Evolutionary conservation across 2,797 vertebrate genomes (phyloP).

Genomic region (Apodemus agrarius): DNA sequence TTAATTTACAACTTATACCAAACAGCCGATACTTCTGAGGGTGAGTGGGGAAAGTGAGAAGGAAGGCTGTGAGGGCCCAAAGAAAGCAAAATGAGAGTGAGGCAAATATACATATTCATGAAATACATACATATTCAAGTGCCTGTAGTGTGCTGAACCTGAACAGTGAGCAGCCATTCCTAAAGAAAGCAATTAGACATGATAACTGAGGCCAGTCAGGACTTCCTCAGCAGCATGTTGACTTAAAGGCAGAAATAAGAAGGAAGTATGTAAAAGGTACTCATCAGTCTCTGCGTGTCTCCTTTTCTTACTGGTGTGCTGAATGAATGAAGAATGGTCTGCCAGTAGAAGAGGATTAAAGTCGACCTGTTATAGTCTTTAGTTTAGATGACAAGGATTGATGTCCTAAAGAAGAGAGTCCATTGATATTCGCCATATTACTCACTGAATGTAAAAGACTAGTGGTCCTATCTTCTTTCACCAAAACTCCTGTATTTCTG

Average conservation of each 20-base stretch:
- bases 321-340: conserved; percentile 59
- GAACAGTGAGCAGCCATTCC: conserved; percentile 79
- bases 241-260: conserved; percentile 66
- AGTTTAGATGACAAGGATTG: neutral
- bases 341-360: conserved; percentile 37
- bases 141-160: conserved; percentile 75
- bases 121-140: conserved; percentile 64
- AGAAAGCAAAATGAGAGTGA: conserved; percentile 81
- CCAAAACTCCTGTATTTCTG: neutral
- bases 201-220: conserved; percentile 81
- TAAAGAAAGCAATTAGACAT: conserved; percentile 80
- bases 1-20: conserved; percentile 82
- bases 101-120: conserved; percentile 47
- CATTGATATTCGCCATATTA: neutral
- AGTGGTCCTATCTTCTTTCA: neutral
- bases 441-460: neutral
- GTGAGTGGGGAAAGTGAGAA: conserved; percentile 42
- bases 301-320: conserved; percentile 58
- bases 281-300: conserved; percentile 58
- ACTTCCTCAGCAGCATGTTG: conserved; percentile 71
- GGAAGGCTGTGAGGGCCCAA: neutral
- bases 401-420: conserved; percentile 49
- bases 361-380: conserved; percentile 45
- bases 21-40: conserved; percentile 79
- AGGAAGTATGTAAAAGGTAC: conserved; percentile 67